A percentile compares a stretch with the other conserved stretches of the same genome.
Evolutionary conservation across 2,797 vertebrate species (phyloP).

Genomic region (Orestias chungarensis): DNA sequence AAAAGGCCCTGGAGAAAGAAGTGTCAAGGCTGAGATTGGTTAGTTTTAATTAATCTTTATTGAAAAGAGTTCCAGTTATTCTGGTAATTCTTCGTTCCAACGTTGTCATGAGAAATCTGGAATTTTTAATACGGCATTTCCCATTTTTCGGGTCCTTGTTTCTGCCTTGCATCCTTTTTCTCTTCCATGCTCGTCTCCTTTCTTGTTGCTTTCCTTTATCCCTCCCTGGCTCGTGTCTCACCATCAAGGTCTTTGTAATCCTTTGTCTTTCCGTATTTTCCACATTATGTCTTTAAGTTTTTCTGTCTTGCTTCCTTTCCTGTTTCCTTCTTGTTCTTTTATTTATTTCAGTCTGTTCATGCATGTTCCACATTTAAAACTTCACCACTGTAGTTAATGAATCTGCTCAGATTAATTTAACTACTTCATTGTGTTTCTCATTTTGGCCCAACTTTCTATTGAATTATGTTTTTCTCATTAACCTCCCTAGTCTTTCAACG

Average conservation of each 20-base stretch:
- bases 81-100: not conserved
- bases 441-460: not conserved
- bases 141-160: not conserved
- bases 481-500: conserved; percentile 15
- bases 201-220: not conserved
- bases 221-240: not conserved
- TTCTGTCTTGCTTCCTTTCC: not conserved
- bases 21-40: conserved; percentile 75
- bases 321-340: not conserved
- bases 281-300: not conserved
- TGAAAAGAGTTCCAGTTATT: not conserved
- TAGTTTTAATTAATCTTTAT: conserved; percentile 2
- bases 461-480: not conserved
- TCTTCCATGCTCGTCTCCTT: not conserved
- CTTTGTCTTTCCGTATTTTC: not conserved
- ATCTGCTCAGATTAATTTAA: not conserved
- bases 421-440: not conserved
- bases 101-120: not conserved
- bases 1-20: conserved; percentile 81
- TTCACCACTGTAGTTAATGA: not conserved
- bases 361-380: not conserved
- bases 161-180: not conserved
- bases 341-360: not conserved
- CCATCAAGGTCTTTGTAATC: not conserved
- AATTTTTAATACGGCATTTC: not conserved